Base-by-base conservation (phyloP, 1,140 invertebrate genomes). In the Paracyclopina nana region DNA sequence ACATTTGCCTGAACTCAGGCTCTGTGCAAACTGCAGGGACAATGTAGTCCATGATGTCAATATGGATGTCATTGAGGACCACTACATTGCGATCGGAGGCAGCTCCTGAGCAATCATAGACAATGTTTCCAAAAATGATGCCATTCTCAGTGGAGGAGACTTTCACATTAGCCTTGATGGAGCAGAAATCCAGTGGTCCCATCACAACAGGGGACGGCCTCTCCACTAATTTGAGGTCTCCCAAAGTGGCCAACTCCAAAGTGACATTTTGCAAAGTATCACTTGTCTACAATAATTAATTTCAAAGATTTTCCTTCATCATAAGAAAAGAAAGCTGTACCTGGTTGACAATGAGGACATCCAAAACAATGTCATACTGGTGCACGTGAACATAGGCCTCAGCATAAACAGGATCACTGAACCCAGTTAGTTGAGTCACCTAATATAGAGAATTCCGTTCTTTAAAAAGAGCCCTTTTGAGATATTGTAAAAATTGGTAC, bases 11-110 rank as follows among this genome's bases (percentile, higher is more conserved):
- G 70, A 98, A 99, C 68, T 98, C 91, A 0, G 77, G 75, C 64
- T 98, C 92, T 25, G 78, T 90, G 64, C 91, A 97, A 22, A 72
- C 68, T 1, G 90, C 90, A n/a, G 95, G 94, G 29, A 96, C 80
- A 59, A 99, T 99, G 66, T 98, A 99, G 70, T 99, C 95, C 85
- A 99, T 96, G 54, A 99, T 98, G 67, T 99, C 94, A 62, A 98
- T 95, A 64, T 96, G 91, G 61, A 99, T 97, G 62, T 98, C 94
- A 63, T 97, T 96, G 12, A 99, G 70, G 14, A 98, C 91, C 26
- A 99, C 91, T 53, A 95, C 91, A 66, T 92, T 96, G 56, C 87
- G 72, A 63, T 95, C 88, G 50, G 83, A 86, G 3, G 80, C 80
- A 18, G 91, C 85, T 28, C 91, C 87, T 44, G 76, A 81, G 29